A percentile compares a stretch with the other conserved stretches of the same genome.
Conservation (phyloP, 1,140 invertebrate genomes). For the Drosophila parabipectinata region DNA sequence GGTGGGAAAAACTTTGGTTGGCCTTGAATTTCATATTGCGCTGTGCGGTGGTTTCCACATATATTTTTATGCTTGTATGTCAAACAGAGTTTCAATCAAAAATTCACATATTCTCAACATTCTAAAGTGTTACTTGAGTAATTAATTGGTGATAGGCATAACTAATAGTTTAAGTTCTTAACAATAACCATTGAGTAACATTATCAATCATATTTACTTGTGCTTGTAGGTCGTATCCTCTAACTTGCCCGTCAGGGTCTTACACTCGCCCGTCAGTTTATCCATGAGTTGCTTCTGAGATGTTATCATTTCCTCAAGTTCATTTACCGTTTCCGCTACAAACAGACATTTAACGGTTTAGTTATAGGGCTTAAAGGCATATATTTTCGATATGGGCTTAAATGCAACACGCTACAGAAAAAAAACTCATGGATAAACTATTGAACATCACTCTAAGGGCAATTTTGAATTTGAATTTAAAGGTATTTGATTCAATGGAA, state of each 20-base stretch:
- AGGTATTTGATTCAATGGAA: slow-evolving; percentile 7
- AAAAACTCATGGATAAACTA: slow-evolving; percentile 87
- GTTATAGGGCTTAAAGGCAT: slow-evolving; percentile 33
- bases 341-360: slow-evolving; percentile 72
- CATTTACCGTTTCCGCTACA: slow-evolving; percentile 92
- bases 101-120: slow-evolving; percentile 15
- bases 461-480: slow-evolving; percentile 26
- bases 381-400: slow-evolving; percentile 30
- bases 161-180: slow-evolving; percentile 9
- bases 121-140: slow-evolving; percentile 13
- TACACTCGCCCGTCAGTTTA: slow-evolving; percentile 93
- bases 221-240: slow-evolving; percentile 92
- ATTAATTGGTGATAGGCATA: slow-evolving; percentile 7
- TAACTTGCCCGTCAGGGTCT: slow-evolving; percentile 92
- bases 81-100: slow-evolving; percentile 33
- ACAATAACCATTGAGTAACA: background rate
- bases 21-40: slow-evolving; percentile 75
- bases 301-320: slow-evolving; percentile 93
- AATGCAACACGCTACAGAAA: slow-evolving; percentile 69
- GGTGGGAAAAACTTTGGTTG: slow-evolving; percentile 37
- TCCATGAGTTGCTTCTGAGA: slow-evolving; percentile 94
- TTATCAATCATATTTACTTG: slow-evolving; percentile 88
- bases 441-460: slow-evolving; percentile 81
- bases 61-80: slow-evolving; percentile 14
- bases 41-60: slow-evolving; percentile 41